Base-by-base conservation (phyloP, 2,113 vertebrate species). In the Panthera tigris region DNA sequence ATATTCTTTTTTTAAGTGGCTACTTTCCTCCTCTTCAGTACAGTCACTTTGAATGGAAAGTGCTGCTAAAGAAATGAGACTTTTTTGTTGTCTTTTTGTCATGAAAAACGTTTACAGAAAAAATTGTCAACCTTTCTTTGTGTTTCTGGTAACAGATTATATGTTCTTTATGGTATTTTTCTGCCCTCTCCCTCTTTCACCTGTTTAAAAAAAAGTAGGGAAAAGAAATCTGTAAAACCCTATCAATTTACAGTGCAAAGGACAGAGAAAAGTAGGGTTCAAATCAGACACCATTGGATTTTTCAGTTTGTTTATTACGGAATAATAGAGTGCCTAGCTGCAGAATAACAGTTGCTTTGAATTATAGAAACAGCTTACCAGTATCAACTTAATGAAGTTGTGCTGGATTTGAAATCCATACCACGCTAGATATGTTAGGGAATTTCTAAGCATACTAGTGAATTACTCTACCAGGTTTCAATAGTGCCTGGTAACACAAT, bases 391-490 rank as follows among this genome's bases (percentile, higher is more conserved):
- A 97, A 97, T 95, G 68, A 97, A 92, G 65, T 95, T 97, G 93
- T 93, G 76, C 92, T 96, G 87, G 57, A 95, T 96, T 96, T 97
- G 57, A 97, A 96, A 97, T 95, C 65, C 88, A 97, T 96, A 94
- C 57, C 10, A 73, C 81, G 63, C 69, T 96, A 87, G 92, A 94
- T 96, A 65, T 92, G 83, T 94, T 96, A 90, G 73, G 84, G 79
- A 83, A 96, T 95, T 97, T 97, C 89, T 91, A 88, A 96, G 95
- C 78, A 90, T 89, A 39, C 33, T 90, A 85, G 94, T 96, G 90
- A 98, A 97, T 97, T 96, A 94, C 78, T 96, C 92, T 97, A 96
- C 83, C 90, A 97, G 97, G 91, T 97, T 97, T 97, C 95, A 98
- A 0, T 89, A 95, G 65, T 92, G 89, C 86, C 88, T 95, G 80